Base-by-base conservation (phyloP, 2,113 vertebrate genomes). In the Leiothrix lutea region DNA sequence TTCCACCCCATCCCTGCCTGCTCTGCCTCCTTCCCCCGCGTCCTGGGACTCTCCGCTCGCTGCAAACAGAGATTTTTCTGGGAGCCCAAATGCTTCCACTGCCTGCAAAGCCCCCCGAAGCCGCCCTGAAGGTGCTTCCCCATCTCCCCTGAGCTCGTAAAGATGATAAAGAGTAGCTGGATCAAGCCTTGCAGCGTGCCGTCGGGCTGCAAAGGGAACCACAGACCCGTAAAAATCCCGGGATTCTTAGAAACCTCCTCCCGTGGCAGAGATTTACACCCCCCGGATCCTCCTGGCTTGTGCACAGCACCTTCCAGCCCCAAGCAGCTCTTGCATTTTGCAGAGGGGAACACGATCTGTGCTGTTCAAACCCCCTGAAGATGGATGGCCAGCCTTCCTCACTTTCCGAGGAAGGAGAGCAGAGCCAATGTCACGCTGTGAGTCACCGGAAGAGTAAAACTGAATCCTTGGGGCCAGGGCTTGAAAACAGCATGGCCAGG, bases 381-480 rank as follows among this genome's bases (percentile, higher is more conserved):
- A 69, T 38, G 33, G 71, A 90, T 70, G 47, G 33, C 26, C 25
- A 26, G 26, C 51, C 54, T 88, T 61, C 80, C 69, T 86, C 8
- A 7, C 77, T 89, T 51, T 89, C 57, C 87, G 81, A 69, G 92
- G 83, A 81, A 92, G 51, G 60, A 85, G 40, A 92, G 36, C 47
- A 51, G 50, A 95, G 86, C 71, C 80, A 92, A 60, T 53, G 72
- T 89, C 66, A 74, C 1, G 8, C 77, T 60, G 29, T 29, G 74
- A 92, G 67, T 86, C 72, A 92, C 26, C 3, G 8, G 80, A 89
- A 90, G 86, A 88, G 4, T 20, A 58, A 64, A 90, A 64, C 1
- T 6, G 22, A 78, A 73, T 94, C 82, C 71, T 56, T 18, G 79
- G 66, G 74, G 84, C 38, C 67, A 69, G 6, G 15, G 11, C 29